These are phyloP conservation scores for Chauna torquata DNA, from an alignment of 2,113 vertebrate species.

Conservation along the genomic window DNA sequence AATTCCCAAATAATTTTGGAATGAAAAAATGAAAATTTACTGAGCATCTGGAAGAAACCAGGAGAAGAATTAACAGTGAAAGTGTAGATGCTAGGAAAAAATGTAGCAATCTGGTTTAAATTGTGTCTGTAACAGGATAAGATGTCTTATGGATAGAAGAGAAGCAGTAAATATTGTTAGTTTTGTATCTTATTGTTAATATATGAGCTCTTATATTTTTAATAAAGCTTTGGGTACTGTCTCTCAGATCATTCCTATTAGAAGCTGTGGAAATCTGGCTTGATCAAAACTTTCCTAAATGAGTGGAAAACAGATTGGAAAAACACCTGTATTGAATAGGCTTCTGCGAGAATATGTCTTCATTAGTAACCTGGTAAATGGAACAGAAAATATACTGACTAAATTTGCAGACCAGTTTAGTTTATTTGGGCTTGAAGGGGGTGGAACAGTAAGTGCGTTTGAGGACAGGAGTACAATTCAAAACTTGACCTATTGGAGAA, in stretches of 20 bases:
- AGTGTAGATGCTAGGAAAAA: background rate
- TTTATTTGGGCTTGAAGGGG: background rate
- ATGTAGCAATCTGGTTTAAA: background rate
- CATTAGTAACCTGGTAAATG: background rate
- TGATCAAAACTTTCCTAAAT: background rate
- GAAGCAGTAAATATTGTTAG: background rate
- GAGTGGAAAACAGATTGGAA: background rate
- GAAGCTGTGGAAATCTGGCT: background rate
- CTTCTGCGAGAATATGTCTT: background rate
- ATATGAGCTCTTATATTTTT: background rate
- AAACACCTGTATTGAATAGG: background rate
- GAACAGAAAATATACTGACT: background rate
- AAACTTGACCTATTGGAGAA: background rate
- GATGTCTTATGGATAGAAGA: background rate
- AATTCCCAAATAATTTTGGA: background rate
- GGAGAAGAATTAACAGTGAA: background rate
- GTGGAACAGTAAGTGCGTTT: background rate
- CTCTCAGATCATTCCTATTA: background rate
- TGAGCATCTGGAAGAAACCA: background rate
- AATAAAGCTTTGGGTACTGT: background rate
- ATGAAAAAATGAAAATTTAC: background rate
- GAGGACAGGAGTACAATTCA: background rate
- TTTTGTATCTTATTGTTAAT: background rate
- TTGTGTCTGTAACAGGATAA: background rate
- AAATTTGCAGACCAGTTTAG: background rate